These are phyloP conservation scores for Synanthedon formicaeformis DNA, from an alignment of 2,888 invertebrate genomes.

Conservation along the genomic window DNA sequence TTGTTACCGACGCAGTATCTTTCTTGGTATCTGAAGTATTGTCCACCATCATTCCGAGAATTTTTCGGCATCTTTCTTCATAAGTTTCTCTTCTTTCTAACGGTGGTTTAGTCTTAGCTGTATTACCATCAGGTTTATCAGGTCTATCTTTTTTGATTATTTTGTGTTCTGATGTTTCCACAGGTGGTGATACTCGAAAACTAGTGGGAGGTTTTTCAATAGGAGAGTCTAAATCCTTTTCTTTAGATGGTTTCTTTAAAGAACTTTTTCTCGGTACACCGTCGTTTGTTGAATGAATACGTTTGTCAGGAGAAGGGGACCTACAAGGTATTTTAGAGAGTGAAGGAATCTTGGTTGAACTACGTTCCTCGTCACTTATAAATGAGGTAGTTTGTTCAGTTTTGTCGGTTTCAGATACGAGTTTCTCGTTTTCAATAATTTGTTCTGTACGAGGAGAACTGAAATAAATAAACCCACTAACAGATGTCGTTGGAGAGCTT, in stretches of 20 bases:
- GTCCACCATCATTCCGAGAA: constrained; percentile 72
- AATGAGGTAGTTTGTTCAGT: constrained; percentile 13
- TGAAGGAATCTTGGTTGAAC: constrained; percentile 30
- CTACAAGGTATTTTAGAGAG: constrained; percentile 54
- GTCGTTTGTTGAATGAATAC: constrained; percentile 30
- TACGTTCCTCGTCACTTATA: constrained; percentile 24
- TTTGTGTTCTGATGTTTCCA: constrained; percentile 25
- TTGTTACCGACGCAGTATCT: constrained; percentile 13
- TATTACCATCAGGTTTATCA: constrained; percentile 20
- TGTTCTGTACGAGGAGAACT: constrained; percentile 36
- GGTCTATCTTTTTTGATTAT: constrained; percentile 35
- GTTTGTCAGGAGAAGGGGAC: constrained; percentile 52
- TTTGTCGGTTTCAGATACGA: constrained; percentile 18
- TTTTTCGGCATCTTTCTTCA: constrained; percentile 78
- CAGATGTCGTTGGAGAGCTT: constrained; percentile 67
- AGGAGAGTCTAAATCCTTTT: constrained; percentile 29
- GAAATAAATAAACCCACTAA: constrained; percentile 66
- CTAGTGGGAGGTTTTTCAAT: constrained; percentile 52
- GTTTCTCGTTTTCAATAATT: constrained; percentile 42
- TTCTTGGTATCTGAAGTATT: constrained; percentile 23
- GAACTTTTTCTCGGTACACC: constrained; percentile 57
- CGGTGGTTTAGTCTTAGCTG: constrained; percentile 64
- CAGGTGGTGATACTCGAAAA: constrained; percentile 46
- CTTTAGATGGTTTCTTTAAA: constrained; percentile 47
- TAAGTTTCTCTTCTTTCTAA: constrained; percentile 77